Conservation (phyloP, 2,888 invertebrate species). For the Lagria hirta region DNA sequence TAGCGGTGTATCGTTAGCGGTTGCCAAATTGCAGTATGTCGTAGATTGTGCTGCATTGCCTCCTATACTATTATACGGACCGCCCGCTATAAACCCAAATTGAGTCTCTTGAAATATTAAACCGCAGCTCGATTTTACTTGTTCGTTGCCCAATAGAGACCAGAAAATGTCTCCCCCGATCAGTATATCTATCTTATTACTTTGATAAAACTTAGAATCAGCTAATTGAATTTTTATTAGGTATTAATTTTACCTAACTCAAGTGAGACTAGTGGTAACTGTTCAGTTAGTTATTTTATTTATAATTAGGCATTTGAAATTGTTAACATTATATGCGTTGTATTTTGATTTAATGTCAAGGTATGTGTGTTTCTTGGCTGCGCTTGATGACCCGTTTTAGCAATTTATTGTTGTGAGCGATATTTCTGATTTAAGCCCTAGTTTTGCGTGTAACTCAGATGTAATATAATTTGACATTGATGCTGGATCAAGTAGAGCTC, state of each 20-base stretch:
- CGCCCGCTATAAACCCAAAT: slow-evolving; percentile 27
- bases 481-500: slow-evolving; percentile 20
- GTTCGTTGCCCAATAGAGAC: slow-evolving; percentile 14
- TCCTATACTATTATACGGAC: not conserved
- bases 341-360: slow-evolving; percentile 10
- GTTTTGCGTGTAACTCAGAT: slow-evolving; percentile 5
- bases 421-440: not conserved
- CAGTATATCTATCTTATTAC: slow-evolving; percentile 19
- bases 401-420: slow-evolving; percentile 13
- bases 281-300: slow-evolving; percentile 15
- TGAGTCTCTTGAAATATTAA: slow-evolving; percentile 22
- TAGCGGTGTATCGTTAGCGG: not conserved
- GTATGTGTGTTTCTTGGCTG: slow-evolving; percentile 3
- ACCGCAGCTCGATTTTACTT: slow-evolving; percentile 18
- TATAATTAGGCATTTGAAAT: slow-evolving; percentile 19
- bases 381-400: slow-evolving; percentile 3
- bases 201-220: slow-evolving; percentile 18
- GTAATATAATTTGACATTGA: slow-evolving; percentile 22
- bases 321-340: not conserved
- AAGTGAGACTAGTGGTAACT: slow-evolving; percentile 1
- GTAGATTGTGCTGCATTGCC: not conserved
- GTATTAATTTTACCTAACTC: slow-evolving; percentile 9
- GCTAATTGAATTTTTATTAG: slow-evolving; percentile 18
- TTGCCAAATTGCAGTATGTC: not conserved
- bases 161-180: slow-evolving; percentile 22